Conservation (phyloP, 2,113 vertebrate genomes). For the Penelope pileata region DNA sequence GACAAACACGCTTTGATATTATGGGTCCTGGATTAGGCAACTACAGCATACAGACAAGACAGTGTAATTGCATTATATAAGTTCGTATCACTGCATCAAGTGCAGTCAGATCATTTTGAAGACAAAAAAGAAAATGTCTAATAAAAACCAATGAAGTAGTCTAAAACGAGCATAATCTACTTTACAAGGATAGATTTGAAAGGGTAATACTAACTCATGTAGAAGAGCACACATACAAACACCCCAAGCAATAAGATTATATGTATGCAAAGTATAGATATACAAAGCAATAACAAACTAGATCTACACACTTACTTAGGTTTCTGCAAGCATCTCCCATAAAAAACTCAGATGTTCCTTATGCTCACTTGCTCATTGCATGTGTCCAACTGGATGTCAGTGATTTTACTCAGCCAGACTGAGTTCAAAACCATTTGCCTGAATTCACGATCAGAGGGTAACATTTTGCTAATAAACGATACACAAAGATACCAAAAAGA, state of each 20-base stretch:
- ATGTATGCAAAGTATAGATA: fast-evolving
- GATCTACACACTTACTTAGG: fast-evolving
- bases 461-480: slow-evolving; percentile 4
- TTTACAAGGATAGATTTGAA: neutral
- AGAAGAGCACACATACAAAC: neutral
- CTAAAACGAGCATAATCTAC: neutral
- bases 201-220: neutral
- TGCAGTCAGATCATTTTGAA: neutral
- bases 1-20: neutral
- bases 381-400: neutral
- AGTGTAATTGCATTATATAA: neutral
- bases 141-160: neutral
- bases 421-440: neutral
- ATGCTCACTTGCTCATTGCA: neutral
- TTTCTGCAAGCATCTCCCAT: neutral
- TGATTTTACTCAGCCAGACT: neutral
- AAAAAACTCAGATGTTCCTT: neutral
- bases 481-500: neutral
- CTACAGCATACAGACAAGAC: neutral
- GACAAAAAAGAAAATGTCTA: neutral
- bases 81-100: neutral
- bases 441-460: neutral
- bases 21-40: neutral
- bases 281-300: neutral
- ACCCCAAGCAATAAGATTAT: neutral